Evolutionary conservation across 2,888 invertebrate species (phyloP), one percentile per base, ranked within the genome.

Genomic region (Limnephilus rhombicus): DNA sequence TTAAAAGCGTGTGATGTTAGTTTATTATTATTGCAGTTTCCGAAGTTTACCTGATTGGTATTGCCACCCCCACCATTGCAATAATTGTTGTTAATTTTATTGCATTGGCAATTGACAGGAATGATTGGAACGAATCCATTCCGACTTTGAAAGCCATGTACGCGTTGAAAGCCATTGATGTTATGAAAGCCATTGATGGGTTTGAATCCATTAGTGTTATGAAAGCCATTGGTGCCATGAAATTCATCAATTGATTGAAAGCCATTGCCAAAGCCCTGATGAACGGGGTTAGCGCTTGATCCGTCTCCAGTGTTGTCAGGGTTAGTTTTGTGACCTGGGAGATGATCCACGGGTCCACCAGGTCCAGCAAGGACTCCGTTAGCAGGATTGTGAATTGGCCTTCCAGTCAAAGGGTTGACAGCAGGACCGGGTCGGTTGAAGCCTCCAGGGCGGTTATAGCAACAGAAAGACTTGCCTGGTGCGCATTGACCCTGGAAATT

Each of bases 381-480:
- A 94, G 95, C 94, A 3, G 94, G 94, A 2, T 95, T 95, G 93
- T 95, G 95, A 15, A 94, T 94, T 0, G 95, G 95, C 18, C 94
- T 90, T 2, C 94, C 94, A 24, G 68, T 68, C 9, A 68, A 9
- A 68, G 68, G 68, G 95, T 95, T 94, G 53, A 37, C 83, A 92
- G 93, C 87, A 93, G 94, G 37, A 29, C 85, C 85, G 3, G 91
- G 91, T 45, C 93, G 94, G 68, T 92, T 92, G 45, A 80, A 91
- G 37, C 89, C 90, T 11, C 93, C 94, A 31, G 95, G 94, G 93
- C 95, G 95, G 91, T 96, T 96, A 95, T 96, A 97, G 94, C 97
- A 97, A 94, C 97, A 97, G 93, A 97, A 96, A 94, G 96, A 96
- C 94, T 97, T 97, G 13, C 97, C 97, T 0, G 95, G 95, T 53